Conservation (phyloP, 2,888 invertebrate species). For the Meliscaeva auricollis region DNA sequence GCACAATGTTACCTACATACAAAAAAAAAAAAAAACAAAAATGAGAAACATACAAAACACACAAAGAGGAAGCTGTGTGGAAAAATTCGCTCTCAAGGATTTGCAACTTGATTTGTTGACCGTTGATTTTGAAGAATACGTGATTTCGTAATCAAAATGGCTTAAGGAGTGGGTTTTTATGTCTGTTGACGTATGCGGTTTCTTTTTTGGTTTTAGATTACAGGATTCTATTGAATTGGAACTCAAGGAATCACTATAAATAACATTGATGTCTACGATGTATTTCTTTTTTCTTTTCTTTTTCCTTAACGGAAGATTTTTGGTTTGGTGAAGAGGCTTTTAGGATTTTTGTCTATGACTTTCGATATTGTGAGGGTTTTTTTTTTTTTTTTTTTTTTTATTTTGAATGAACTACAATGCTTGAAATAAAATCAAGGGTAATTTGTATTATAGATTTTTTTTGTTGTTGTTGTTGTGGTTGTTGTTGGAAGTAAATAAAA, state of each 20-base stretch:
- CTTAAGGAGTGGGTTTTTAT: constrained; percentile 37
- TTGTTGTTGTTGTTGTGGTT: background rate
- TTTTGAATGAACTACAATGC: background rate
- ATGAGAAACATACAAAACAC: too few relatives aligned
- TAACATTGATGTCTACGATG: constrained; percentile 6
- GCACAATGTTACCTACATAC: too few relatives aligned
- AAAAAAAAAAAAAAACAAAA: background rate
- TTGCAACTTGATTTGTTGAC: constrained; percentile 71
- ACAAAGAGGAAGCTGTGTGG: constrained; percentile 6
- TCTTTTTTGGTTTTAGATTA: background rate
- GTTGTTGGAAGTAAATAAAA: background rate
- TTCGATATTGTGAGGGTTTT: background rate
- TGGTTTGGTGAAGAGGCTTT: background rate
- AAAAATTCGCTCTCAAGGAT: constrained; percentile 48
- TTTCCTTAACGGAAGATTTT: background rate
- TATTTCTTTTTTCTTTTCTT: background rate
- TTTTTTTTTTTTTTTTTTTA: background rate
- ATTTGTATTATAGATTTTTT: constrained; percentile 19
- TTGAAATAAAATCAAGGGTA: constrained; percentile 27
- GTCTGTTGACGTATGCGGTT: constrained; percentile 6
- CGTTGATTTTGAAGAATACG: constrained; percentile 58
- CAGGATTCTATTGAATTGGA: constrained; percentile 26
- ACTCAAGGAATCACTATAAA: constrained; percentile 22
- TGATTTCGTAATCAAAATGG: constrained; percentile 53
- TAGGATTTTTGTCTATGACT: background rate